Base-by-base conservation (phyloP, 1,140 invertebrate genomes). In the Cyphomyrmex costatus region DNA sequence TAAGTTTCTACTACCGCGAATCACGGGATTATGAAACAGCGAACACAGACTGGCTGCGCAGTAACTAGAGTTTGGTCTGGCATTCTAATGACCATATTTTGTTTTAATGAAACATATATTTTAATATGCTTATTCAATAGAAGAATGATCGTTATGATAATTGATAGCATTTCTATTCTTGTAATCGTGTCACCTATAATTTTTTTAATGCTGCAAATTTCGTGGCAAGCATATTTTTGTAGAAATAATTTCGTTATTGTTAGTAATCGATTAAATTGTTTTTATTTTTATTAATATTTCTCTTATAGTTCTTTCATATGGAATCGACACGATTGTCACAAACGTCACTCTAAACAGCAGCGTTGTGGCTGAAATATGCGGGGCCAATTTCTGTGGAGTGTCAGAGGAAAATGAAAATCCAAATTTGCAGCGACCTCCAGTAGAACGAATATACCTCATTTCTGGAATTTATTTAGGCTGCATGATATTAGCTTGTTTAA, bases 391-490 rank as follows among this genome's bases (percentile, higher is more conserved):
- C 91, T 98, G 97, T 90, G 96, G 96, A 0, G 94, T 94, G 0
- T 94, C 94, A 30, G 93, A 94, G 42, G 94, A 95, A 71, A 95
- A 89, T 86, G 95, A 95, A 33, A 97, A 97, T 91, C 96, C 96
- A 1, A 97, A 97, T 92, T 92, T 98, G 51, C 94, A 96, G 70
- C 96, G 96, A 24, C 98, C 98, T 0, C 96, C 97, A 0, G 93
- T 96, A 1, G 95, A 96, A 86, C 97, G 98, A 94, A 97, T 98
- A 63, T 96, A 97, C 91, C 95, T 97, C 60, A 97, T 99, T 86
- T 96, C 97, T 56, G 98, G 98, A 19, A 97, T 99, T 73, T 99
- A 98, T 94, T 94, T 99, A 0, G 96, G 95, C 0, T 98, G 97
- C 91, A 98, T 98, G 95, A 94, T 97, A 0, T 83, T 96, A 0